A percentile compares a stretch with the other conserved stretches of the same genome.
Evolutionary conservation across 2,888 invertebrate species (phyloP).

Genomic region (Coecobrya sp.): DNA sequence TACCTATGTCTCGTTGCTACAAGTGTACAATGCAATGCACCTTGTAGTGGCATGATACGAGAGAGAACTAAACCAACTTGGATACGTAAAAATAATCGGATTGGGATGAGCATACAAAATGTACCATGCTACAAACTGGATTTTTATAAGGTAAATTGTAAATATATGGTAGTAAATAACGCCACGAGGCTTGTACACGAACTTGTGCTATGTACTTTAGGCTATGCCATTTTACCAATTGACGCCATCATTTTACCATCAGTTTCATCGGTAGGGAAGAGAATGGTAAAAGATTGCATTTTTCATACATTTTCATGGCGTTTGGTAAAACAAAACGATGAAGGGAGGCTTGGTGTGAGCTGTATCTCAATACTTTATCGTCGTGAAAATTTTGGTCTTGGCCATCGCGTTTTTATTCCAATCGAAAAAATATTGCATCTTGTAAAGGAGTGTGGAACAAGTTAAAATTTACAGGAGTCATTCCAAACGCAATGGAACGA

Average conservation of each 20-base stretch:
- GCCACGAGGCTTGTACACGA: conserved; percentile 10
- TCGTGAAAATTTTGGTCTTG: background rate
- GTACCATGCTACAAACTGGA: conserved; percentile 29
- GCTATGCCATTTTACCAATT: background rate
- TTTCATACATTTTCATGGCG: background rate
- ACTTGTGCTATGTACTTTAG: background rate
- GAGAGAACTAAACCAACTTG: background rate
- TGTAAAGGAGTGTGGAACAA: conserved; percentile 22
- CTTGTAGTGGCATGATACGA: background rate
- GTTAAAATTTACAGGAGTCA: conserved; percentile 86
- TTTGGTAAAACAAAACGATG: background rate
- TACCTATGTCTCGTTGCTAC: background rate
- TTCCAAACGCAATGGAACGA: conserved; percentile 83
- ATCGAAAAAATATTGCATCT: conserved; percentile 84
- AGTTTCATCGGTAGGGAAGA: background rate
- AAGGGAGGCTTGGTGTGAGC: background rate
- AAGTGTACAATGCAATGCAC: background rate
- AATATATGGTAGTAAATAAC: conserved; percentile 56
- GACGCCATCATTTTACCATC: background rate
- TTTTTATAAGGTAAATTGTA: conserved; percentile 52
- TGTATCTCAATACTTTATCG: background rate
- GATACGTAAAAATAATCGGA: background rate
- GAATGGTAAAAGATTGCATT: background rate
- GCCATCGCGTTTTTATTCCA: background rate
- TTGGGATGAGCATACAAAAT: background rate